Evolutionary conservation across 2,797 vertebrate genomes (phyloP).

Genomic region (Coccyzus lansbergi): DNA sequence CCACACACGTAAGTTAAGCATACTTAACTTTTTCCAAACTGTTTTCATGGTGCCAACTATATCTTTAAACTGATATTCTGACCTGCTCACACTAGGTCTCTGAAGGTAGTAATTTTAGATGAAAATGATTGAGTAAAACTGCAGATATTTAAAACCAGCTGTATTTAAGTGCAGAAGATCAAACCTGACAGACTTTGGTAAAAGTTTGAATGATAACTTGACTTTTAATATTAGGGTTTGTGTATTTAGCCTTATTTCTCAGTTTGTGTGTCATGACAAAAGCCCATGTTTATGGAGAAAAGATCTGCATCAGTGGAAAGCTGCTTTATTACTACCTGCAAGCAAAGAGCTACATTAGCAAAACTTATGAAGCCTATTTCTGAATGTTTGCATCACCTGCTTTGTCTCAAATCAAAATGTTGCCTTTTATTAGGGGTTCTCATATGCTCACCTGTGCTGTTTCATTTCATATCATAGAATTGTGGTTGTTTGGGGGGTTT

Average conservation of each 20-base stretch:
- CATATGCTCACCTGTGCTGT: background rate
- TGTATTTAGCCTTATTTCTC: background rate
- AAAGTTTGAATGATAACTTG: background rate
- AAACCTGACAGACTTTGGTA: background rate
- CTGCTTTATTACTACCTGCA: background rate
- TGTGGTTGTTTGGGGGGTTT: background rate
- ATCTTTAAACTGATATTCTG: background rate
- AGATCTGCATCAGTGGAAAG: background rate
- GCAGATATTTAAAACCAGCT: background rate
- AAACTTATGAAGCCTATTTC: background rate
- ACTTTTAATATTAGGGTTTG: background rate
- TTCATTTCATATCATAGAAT: background rate
- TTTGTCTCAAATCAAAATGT: background rate
- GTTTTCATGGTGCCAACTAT: background rate
- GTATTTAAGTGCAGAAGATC: background rate
- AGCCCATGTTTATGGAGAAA: rapidly evolving
- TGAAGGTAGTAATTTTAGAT: background rate
- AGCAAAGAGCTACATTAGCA: background rate
- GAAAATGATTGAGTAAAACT: background rate
- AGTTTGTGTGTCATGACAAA: background rate
- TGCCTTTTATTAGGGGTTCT: background rate
- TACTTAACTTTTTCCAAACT: background rate
- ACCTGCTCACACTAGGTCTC: background rate
- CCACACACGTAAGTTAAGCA: background rate
- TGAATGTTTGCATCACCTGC: background rate